Evolutionary conservation across 2,113 vertebrate genomes (phyloP).

Genomic region (Thomomys bottae): DNA sequence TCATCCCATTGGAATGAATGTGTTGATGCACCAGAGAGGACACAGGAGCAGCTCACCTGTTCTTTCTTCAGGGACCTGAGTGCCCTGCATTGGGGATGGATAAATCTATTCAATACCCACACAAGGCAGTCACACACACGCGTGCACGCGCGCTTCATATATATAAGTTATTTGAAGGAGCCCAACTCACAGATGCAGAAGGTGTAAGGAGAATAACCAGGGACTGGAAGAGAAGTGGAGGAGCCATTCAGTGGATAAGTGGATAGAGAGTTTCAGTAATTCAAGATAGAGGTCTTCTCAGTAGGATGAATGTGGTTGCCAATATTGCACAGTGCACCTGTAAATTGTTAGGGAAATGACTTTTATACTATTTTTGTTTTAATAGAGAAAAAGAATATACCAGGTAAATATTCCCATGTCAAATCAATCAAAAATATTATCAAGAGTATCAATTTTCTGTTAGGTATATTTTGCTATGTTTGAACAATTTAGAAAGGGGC

Average conservation of each 20-base stretch:
- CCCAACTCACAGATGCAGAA: not conserved
- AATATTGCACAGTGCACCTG: not conserved
- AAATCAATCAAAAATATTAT: not conserved
- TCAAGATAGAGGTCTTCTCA: fast-evolving
- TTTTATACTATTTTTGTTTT: not conserved
- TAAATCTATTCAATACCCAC: not conserved
- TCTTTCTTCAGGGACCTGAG: not conserved
- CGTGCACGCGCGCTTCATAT: not conserved
- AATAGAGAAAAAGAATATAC: not conserved
- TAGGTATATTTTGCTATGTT: not conserved
- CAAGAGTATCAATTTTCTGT: not conserved
- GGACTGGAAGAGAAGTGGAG: too few relatives aligned
- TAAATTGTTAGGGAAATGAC: not conserved
- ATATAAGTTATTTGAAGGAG: not conserved
- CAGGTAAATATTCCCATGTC: not conserved
- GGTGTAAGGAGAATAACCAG: too few relatives aligned
- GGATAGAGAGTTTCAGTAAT: not conserved
- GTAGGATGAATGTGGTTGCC: fast-evolving
- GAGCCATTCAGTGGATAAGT: not conserved
- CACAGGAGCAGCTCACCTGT: not conserved
- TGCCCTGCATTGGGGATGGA: not conserved
- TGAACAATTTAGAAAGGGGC: not conserved
- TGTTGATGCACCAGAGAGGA: too few relatives aligned
- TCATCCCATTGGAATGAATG: not conserved
- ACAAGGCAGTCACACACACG: too few relatives aligned